Evolutionary conservation across 2,797 vertebrate species (phyloP).

Genomic region (Anolis apletophallus): DNA sequence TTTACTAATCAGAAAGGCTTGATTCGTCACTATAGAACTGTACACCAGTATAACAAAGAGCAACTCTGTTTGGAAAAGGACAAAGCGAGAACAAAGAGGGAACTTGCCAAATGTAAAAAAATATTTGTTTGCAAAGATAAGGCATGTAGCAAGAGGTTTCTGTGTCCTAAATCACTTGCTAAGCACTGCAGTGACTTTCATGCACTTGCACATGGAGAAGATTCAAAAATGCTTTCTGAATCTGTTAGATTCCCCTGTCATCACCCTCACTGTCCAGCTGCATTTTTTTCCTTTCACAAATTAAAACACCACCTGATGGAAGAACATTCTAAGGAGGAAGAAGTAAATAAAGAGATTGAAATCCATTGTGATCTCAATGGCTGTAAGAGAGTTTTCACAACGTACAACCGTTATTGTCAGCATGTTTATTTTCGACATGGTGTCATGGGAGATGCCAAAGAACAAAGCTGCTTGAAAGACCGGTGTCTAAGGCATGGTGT

Average conservation of each 20-base stretch:
- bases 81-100: slow-evolving; percentile 84
- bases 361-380: slow-evolving; percentile 91
- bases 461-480: slow-evolving; percentile 68
- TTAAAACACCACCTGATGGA: slow-evolving; percentile 87
- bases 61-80: slow-evolving; percentile 93
- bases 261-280: slow-evolving; percentile 87
- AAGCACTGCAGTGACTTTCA: slow-evolving; percentile 84
- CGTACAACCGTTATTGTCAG: slow-evolving; percentile 86
- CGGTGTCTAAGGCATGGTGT: slow-evolving; percentile 61
- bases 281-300: slow-evolving; percentile 92
- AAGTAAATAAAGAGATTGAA: slow-evolving; percentile 81
- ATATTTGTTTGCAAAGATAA: slow-evolving; percentile 86
- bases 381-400: slow-evolving; percentile 87
- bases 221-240: slow-evolving; percentile 78
- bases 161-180: slow-evolving; percentile 81
- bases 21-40: slow-evolving; percentile 90
- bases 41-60: slow-evolving; percentile 93
- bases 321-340: slow-evolving; percentile 78
- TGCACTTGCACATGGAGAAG: slow-evolving; percentile 75
- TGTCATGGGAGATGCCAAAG: slow-evolving; percentile 87
- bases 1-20: slow-evolving; percentile 93
- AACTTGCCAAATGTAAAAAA: slow-evolving; percentile 83
- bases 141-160: slow-evolving; percentile 86
- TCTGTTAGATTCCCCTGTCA: slow-evolving; percentile 87
- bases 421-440: slow-evolving; percentile 89